Conservation (phyloP, 2,888 invertebrate genomes). For the Elysia crispata region DNA sequence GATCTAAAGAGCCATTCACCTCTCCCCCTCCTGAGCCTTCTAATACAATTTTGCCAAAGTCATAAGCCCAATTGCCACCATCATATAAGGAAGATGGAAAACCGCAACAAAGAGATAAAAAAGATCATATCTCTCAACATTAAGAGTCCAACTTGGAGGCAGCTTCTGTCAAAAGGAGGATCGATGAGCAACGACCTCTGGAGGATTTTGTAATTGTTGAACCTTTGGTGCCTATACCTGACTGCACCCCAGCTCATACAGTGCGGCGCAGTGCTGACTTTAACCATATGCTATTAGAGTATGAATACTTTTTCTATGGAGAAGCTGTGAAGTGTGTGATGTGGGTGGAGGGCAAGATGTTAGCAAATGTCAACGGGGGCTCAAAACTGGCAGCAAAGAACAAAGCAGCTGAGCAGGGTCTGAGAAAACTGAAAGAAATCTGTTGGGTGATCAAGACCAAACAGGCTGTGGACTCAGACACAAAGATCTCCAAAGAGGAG, state of each 20-base stretch:
- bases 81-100: background rate
- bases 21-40: conserved; percentile 37
- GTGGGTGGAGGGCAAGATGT: conserved; percentile 58
- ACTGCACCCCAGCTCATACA: conserved; percentile 54
- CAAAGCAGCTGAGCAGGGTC: conserved; percentile 59
- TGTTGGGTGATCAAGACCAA: conserved; percentile 73
- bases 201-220: conserved; percentile 66
- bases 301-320: conserved; percentile 58
- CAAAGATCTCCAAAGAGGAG: conserved; percentile 62
- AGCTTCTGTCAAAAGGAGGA: conserved; percentile 26
- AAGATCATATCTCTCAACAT: conserved; percentile 34
- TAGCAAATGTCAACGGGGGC: conserved; percentile 58
- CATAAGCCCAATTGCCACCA: conserved; percentile 10
- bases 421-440: conserved; percentile 60
- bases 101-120: background rate
- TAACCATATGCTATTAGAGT: conserved; percentile 65
- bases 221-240: conserved; percentile 47
- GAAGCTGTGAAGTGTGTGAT: conserved; percentile 58
- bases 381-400: conserved; percentile 61
- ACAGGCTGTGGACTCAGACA: conserved; percentile 63
- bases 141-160: conserved; percentile 50
- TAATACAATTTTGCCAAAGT: background rate
- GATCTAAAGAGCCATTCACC: conserved; percentile 25
- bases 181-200: conserved; percentile 45
- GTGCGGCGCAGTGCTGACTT: conserved; percentile 67